These are phyloP conservation scores for Coelogynopora nodosa DNA, from an alignment of 2,888 invertebrate genomes.

Conservation along the genomic window DNA sequence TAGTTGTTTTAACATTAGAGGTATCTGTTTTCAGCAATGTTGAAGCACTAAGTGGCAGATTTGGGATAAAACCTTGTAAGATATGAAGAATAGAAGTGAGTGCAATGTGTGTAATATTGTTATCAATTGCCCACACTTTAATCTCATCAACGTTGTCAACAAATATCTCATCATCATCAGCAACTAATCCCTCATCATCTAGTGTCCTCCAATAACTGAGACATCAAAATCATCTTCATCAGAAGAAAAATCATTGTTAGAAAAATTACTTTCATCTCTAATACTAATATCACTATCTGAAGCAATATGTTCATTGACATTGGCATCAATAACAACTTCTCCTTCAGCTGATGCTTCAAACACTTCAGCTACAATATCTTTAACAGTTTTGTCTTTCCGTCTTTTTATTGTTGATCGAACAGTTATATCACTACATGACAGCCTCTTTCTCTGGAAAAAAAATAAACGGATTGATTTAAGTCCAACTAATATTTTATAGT, in stretches of 20 bases:
- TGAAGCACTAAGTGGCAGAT: not conserved
- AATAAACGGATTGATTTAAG: not conserved
- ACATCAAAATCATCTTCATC: not conserved
- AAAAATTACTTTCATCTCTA: not conserved
- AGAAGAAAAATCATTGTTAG: not conserved
- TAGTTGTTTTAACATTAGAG: not conserved
- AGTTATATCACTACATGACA: not conserved
- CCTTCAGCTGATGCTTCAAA: not conserved
- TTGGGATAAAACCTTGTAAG: not conserved
- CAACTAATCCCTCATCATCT: not conserved
- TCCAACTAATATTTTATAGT: not conserved
- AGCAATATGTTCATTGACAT: not conserved
- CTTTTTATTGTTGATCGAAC: not conserved
- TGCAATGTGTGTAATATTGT: not conserved
- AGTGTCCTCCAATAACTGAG: not conserved
- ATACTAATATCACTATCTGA: not conserved
- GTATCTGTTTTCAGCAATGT: slow-evolving; percentile 19
- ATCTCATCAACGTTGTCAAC: not conserved
- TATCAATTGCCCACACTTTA: not conserved
- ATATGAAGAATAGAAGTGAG: not conserved
- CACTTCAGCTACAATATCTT: not conserved
- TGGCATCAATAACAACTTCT: not conserved
- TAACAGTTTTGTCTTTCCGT: not conserved
- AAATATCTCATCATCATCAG: not conserved
- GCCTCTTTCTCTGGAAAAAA: not conserved